Percentiles rank a stretch among this genome's conserved stretches.
These are phyloP conservation scores for Scophthalmus maximus DNA, from an alignment of 2,113 vertebrate species.

Conservation along the genomic window DNA sequence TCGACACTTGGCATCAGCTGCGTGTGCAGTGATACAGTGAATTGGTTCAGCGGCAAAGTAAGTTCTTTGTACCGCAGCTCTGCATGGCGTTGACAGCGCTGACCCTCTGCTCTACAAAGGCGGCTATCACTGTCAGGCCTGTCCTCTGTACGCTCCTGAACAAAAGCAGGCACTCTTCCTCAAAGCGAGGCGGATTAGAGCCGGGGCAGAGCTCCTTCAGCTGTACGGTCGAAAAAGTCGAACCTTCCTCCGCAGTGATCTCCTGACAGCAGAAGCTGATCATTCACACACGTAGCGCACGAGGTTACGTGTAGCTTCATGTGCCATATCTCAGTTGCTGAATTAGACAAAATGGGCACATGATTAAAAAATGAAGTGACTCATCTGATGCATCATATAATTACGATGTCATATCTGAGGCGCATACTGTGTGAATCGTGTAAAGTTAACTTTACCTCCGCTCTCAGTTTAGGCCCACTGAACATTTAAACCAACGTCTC, in stretches of 20 bases:
- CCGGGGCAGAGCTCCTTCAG: constrained; percentile 30
- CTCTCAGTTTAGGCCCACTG: background rate
- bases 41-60: background rate
- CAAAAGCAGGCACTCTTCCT: no score
- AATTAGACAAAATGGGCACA: background rate
- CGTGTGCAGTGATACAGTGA: constrained; percentile 14
- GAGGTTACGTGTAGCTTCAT: background rate
- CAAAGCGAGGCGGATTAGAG: constrained; percentile 20
- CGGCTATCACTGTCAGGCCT: no score
- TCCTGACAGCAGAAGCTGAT: constrained; percentile 15
- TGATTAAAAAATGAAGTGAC: background rate
- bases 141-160: no score
- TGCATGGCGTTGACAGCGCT: constrained; percentile 57
- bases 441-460: background rate
- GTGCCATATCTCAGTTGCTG: background rate
- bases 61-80: constrained; percentile 16
- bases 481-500: background rate
- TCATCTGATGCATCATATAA: background rate
- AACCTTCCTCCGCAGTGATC: constrained; percentile 12
- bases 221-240: constrained; percentile 55
- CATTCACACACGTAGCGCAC: constrained; percentile 11
- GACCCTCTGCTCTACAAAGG: constrained; percentile 61
- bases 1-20: background rate
- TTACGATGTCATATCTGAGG: background rate
- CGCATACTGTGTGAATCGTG: background rate